phyloP scores from a whole-genome alignment of 2,888 invertebrate genomes.

The Eueremaeus valkanovi region DNA sequence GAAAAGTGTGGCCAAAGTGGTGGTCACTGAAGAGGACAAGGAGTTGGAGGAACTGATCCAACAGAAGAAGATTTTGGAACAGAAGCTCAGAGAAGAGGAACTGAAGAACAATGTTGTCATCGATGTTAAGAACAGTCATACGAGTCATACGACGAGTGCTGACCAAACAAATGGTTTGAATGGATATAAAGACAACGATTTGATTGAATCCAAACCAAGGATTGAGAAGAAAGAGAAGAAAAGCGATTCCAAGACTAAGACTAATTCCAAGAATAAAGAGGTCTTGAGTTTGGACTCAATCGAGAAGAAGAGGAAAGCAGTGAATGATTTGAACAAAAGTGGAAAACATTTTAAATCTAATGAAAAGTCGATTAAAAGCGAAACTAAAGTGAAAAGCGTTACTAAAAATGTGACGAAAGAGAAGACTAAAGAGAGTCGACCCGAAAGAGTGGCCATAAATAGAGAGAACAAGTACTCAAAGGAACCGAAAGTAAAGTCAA shows the following conservation, averaged over 20 bases:
- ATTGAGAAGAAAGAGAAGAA: neutral
- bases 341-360: slow-evolving; percentile 17
- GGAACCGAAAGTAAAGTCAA: neutral
- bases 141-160: neutral
- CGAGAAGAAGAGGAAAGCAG: slow-evolving; percentile 11
- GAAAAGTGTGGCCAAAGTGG: neutral
- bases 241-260: neutral
- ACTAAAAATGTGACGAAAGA: neutral
- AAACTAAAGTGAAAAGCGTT: neutral
- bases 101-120: neutral
- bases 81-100: slow-evolving; percentile 48
- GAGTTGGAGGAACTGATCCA: slow-evolving; percentile 52
- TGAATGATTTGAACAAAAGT: neutral
- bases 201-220: neutral
- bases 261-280: neutral
- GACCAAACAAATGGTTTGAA: slow-evolving; percentile 27
- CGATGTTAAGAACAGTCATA: neutral
- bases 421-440: slow-evolving; percentile 6
- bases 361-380: slow-evolving; percentile 5
- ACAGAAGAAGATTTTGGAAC: slow-evolving; percentile 52
- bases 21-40: slow-evolving; percentile 22
- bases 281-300: neutral
- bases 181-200: neutral
- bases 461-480: neutral
- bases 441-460: neutral